These are phyloP conservation scores for Drosophila recens DNA, from an alignment of 2,888 invertebrate species.

Conservation along the genomic window DNA sequence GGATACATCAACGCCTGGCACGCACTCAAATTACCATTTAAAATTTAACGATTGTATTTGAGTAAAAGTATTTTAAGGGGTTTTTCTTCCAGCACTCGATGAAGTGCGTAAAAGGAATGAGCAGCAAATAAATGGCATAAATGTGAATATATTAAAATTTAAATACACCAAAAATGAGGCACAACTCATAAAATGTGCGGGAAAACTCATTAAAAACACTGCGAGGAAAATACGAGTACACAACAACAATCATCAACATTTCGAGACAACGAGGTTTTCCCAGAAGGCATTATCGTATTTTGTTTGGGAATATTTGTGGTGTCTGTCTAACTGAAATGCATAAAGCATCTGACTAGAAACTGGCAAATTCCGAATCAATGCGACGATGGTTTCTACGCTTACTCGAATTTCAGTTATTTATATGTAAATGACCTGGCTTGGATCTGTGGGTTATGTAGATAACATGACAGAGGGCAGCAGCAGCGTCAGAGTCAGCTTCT, in stretches of 20 bases:
- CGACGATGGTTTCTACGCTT: constrained; percentile 10
- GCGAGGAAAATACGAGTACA: constrained; percentile 20
- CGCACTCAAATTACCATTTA: constrained; percentile 64
- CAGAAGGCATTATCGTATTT: constrained; percentile 35
- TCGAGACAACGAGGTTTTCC: constrained; percentile 39
- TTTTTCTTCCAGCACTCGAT: constrained; percentile 34
- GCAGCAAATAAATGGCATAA: constrained; percentile 54
- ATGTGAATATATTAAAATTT: constrained; percentile 57
- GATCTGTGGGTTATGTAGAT: constrained; percentile 15
- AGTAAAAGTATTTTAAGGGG: constrained; percentile 37
- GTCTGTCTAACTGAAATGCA: constrained; percentile 17
- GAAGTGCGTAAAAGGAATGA: constrained; percentile 50
- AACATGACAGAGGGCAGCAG: constrained; percentile 36
- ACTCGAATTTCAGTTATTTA: constrained; percentile 63
- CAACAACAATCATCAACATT: constrained; percentile 1
- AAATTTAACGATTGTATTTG: constrained; percentile 60
- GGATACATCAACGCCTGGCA: constrained; percentile 23
- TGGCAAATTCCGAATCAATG: constrained; percentile 72
- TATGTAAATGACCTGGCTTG: constrained; percentile 65
- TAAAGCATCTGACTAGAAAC: constrained; percentile 47
- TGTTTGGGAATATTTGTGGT: constrained; percentile 6
- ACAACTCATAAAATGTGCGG: constrained; percentile 43
- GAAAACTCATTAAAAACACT: constrained; percentile 56
- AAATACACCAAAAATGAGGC: constrained; percentile 45
- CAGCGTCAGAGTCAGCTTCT: not conserved